These are phyloP conservation scores for Cacoxenus indagator DNA, from an alignment of 2,888 invertebrate species.

Conservation along the genomic window DNA sequence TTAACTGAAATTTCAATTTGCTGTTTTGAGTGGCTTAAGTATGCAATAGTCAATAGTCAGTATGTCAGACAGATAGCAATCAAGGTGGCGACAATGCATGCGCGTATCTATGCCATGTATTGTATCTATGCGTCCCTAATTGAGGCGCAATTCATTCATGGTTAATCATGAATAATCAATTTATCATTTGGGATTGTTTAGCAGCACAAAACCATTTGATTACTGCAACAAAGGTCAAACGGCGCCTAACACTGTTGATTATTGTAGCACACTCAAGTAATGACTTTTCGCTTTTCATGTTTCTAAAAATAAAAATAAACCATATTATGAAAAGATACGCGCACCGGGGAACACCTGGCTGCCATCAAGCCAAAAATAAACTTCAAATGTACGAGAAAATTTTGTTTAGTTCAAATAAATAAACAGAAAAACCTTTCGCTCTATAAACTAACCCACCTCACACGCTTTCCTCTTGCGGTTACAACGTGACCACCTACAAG, in stretches of 20 bases:
- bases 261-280: too few relatives aligned
- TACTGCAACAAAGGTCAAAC: too few relatives aligned
- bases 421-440: slow-evolving; percentile 2
- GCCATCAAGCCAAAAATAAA: background rate
- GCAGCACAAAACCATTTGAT: too few relatives aligned
- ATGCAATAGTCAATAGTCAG: background rate
- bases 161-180: too few relatives aligned
- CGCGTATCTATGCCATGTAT: background rate
- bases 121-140: background rate
- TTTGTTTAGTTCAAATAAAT: slow-evolving; percentile 4
- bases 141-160: background rate
- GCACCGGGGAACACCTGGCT: background rate
- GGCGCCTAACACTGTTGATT: too few relatives aligned
- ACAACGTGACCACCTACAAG: slow-evolving; percentile 15
- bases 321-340: too few relatives aligned
- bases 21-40: background rate
- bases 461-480: background rate
- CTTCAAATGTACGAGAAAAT: background rate
- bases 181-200: too few relatives aligned
- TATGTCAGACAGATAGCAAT: background rate
- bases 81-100: background rate
- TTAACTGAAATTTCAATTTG: background rate
- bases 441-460: background rate
- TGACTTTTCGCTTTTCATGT: too few relatives aligned
- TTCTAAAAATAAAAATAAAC: too few relatives aligned